Conservation (phyloP, 2,113 vertebrate species). For the Myiagra hebetior region DNA sequence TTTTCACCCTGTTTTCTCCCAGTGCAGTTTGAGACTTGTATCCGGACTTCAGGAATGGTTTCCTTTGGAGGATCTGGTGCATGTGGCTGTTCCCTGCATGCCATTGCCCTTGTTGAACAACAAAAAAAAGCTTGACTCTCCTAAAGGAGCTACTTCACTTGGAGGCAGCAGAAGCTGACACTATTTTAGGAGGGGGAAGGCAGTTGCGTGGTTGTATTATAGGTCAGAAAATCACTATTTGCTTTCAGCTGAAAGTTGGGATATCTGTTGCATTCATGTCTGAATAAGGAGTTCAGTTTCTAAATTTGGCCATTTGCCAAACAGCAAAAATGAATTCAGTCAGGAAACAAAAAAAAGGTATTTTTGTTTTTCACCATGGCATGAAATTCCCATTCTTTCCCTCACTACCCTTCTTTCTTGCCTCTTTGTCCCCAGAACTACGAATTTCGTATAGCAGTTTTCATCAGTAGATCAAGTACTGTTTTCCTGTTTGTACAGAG, state of each 20-base stretch:
- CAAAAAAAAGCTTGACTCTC: background rate
- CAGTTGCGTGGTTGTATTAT: background rate
- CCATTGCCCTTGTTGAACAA: background rate
- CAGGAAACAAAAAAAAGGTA: background rate
- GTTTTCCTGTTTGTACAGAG: background rate
- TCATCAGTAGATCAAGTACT: background rate
- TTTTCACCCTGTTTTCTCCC: background rate
- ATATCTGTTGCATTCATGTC: background rate
- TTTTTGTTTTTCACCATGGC: background rate
- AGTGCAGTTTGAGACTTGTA: fast-evolving
- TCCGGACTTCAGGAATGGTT: background rate
- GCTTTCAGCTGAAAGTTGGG: background rate
- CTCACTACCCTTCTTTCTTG: background rate
- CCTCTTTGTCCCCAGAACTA: background rate
- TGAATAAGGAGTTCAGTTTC: background rate
- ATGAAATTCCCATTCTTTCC: background rate
- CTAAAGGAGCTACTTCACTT: background rate
- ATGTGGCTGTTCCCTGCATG: background rate
- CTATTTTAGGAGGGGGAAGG: background rate
- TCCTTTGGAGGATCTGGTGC: background rate
- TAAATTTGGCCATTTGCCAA: background rate
- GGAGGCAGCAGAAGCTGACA: background rate
- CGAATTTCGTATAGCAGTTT: background rate
- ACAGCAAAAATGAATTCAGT: background rate
- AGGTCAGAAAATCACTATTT: background rate